Evolutionary conservation across 2,113 vertebrate species (phyloP).

Genomic region (Epinephelus lanceolatus): DNA sequence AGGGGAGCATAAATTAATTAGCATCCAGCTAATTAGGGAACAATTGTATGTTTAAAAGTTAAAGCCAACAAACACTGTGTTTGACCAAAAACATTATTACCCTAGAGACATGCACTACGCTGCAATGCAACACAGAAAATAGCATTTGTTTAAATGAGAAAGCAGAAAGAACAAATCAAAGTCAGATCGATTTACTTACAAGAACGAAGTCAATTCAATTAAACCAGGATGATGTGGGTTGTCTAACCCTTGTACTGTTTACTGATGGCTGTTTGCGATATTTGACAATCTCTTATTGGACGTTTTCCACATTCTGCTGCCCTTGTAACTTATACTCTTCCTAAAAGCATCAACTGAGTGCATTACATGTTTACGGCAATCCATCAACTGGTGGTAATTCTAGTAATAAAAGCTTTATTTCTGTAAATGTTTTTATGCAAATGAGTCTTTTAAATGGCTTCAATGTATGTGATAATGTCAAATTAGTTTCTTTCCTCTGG

Average conservation of each 20-base stretch:
- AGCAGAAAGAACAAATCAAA: constrained; percentile 39
- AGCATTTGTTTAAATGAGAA: constrained; percentile 62
- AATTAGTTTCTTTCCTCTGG: not conserved
- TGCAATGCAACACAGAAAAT: constrained; percentile 56
- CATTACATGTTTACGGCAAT: constrained; percentile 31
- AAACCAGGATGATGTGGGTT: constrained; percentile 3
- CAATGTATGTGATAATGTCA: constrained; percentile 3
- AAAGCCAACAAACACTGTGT: constrained; percentile 79
- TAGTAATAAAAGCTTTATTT: constrained; percentile 36
- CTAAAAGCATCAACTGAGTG: constrained; percentile 47
- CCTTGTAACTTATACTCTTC: constrained; percentile 52
- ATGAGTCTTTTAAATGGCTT: constrained; percentile 6
- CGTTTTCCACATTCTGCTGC: constrained; percentile 8
- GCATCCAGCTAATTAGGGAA: constrained; percentile 83
- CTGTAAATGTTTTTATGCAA: constrained; percentile 8
- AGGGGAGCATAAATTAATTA: constrained; percentile 82
- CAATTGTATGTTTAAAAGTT: constrained; percentile 87
- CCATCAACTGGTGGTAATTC: constrained; percentile 22
- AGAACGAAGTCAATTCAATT: constrained; percentile 19
- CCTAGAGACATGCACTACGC: constrained; percentile 66
- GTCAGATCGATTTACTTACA: constrained; percentile 34
- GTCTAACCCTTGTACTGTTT: constrained; percentile 13
- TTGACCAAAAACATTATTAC: constrained; percentile 79
- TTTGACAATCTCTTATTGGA: constrained; percentile 22
- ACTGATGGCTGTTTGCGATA: constrained; percentile 15